Conservation (phyloP, 2,797 vertebrate genomes). For the Sebastolobus alascanus region DNA sequence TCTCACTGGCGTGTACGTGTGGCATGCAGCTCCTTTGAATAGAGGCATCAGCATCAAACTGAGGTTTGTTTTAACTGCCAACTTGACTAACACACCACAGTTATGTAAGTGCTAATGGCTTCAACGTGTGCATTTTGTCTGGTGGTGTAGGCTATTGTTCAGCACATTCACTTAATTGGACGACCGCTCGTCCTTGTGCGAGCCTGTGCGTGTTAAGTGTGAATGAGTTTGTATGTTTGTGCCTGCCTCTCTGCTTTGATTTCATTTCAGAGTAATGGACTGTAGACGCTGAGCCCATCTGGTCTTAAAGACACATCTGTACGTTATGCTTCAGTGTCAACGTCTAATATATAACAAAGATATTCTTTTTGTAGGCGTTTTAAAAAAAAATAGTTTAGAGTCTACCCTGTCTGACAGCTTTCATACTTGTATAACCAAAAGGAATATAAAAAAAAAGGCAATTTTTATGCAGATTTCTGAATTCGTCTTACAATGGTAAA, state of each 20-base stretch:
- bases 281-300: conserved; percentile 23
- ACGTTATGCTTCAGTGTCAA: conserved; percentile 13
- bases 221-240: conserved; percentile 27
- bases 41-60: conserved; percentile 15
- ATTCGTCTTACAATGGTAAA: neutral
- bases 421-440: conserved; percentile 9
- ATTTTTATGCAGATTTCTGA: conserved; percentile 15
- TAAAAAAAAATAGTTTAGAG: neutral
- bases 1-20: neutral
- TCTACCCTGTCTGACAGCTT: neutral
- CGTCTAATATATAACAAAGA: conserved; percentile 19
- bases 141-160: conserved; percentile 48
- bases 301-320: conserved; percentile 10
- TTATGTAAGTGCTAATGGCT: conserved; percentile 71
- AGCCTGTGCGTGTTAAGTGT: neutral
- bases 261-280: conserved; percentile 12
- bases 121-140: conserved; percentile 57
- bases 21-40: conserved; percentile 1
- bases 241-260: conserved; percentile 30
- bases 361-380: neutral
- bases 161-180: conserved; percentile 40
- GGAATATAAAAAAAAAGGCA: neutral
- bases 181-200: conserved; percentile 5
- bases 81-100: conserved; percentile 47
- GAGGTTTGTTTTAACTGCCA: conserved; percentile 59